Conservation (phyloP, 2,888 invertebrate genomes). For the Maniola hyperantus region DNA sequence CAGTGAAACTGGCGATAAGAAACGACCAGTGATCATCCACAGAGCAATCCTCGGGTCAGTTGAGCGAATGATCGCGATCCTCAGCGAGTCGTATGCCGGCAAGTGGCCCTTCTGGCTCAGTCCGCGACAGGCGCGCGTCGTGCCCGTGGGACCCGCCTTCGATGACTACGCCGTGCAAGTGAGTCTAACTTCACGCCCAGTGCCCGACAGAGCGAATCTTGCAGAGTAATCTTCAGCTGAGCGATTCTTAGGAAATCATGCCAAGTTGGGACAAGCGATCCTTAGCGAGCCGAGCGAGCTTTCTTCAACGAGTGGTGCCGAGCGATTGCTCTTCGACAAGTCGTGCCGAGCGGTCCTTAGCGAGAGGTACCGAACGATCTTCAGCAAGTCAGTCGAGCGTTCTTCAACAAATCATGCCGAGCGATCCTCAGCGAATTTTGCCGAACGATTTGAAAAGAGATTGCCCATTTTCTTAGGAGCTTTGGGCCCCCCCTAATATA, state of each 20-base stretch:
- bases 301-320: too few relatives aligned
- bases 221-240: constrained; percentile 99
- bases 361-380: constrained; percentile 89
- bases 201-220: too few relatives aligned
- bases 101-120: constrained; percentile 99
- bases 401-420: constrained; percentile 53
- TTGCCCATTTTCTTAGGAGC: too few relatives aligned
- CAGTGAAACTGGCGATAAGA: constrained; percentile 94
- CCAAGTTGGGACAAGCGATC: too few relatives aligned
- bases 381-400: constrained; percentile 95
- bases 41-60: constrained; percentile 98
- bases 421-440: too few relatives aligned
- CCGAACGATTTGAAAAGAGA: too few relatives aligned
- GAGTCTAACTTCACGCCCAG: constrained; percentile 70
- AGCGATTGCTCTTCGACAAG: too few relatives aligned
- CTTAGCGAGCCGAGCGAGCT: too few relatives aligned
- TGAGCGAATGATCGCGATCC: constrained; percentile 98
- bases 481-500: too few relatives aligned
- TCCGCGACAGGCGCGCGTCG: constrained; percentile 93
- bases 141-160: constrained; percentile 94
- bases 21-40: constrained; percentile 98
- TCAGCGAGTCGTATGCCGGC: constrained; percentile 98
- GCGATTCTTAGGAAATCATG: too few relatives aligned
- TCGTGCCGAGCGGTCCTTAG: constrained; percentile 93
- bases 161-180: constrained; percentile 94